Conservation (phyloP, 2,113 vertebrate species). For the Paedocypris sp. region DNA sequence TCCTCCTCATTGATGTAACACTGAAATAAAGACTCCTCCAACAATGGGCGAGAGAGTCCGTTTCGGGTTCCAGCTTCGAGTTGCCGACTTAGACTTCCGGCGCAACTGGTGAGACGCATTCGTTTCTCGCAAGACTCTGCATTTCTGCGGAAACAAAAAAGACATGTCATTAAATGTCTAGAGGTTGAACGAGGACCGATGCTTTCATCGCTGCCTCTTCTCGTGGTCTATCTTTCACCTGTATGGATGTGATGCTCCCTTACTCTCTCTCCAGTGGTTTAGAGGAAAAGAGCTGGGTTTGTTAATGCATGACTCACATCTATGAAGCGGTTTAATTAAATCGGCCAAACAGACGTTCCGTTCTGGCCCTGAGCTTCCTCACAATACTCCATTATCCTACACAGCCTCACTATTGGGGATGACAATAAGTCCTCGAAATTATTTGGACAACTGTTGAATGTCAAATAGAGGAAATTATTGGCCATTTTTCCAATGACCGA, state of each 20-base stretch:
- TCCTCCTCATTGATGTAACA: slow-evolving; percentile 71
- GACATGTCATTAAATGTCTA: not conserved
- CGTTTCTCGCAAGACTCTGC: slow-evolving; percentile 65
- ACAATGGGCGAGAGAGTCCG: slow-evolving; percentile 53
- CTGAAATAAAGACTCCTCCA: slow-evolving; percentile 70
- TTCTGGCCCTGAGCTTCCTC: not conserved
- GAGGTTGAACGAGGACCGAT: not conserved
- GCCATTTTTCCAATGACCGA: not conserved
- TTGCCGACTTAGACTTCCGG: slow-evolving; percentile 60
- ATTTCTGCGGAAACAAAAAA: slow-evolving; percentile 46
- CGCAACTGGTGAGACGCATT: slow-evolving; percentile 65
- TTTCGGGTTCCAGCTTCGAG: slow-evolving; percentile 54
- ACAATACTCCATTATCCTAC: not conserved
- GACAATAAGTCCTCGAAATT: not conserved
- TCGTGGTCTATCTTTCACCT: not conserved
- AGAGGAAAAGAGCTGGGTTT: not conserved
- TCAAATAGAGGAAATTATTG: not conserved
- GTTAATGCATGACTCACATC: slow-evolving; percentile 20
- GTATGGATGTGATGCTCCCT: not conserved
- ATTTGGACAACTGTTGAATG: not conserved
- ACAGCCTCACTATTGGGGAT: not conserved
- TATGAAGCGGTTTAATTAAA: slow-evolving; percentile 10
- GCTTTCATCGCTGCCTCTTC: not conserved
- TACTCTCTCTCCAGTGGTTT: not conserved
- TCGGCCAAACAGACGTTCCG: not conserved